phyloP scores from a whole-genome alignment of 2,888 invertebrate genomes.

The Galerucella nymphaeae region DNA sequence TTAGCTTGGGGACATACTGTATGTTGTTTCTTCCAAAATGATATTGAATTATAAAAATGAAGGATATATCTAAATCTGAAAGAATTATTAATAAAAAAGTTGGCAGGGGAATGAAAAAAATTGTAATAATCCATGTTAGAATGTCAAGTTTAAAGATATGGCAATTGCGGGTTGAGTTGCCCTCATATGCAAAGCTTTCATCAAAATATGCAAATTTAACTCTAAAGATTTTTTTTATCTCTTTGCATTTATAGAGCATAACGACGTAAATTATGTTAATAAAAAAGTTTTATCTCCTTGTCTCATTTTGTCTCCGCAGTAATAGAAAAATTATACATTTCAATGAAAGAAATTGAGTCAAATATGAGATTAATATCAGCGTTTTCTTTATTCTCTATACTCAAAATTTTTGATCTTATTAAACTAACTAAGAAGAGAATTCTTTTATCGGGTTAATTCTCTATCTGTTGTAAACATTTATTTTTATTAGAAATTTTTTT shows the following conservation, averaged over 20 bases:
- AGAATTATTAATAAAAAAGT: slow-evolving; percentile 19
- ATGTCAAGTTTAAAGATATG: slow-evolving; percentile 35
- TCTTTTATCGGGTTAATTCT: background rate
- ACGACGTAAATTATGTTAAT: slow-evolving; percentile 37
- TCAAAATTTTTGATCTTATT: background rate
- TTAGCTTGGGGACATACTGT: background rate
- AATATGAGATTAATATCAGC: slow-evolving; percentile 5
- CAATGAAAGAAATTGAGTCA: slow-evolving; percentile 19
- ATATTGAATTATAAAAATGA: background rate
- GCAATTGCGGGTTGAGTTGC: slow-evolving; percentile 33
- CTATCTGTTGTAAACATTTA: background rate
- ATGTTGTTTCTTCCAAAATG: background rate
- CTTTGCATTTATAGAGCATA: slow-evolving; percentile 33
- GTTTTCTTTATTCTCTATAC: background rate
- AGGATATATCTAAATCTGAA: background rate
- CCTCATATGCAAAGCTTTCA: slow-evolving; percentile 37
- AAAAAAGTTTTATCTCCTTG: slow-evolving; percentile 33
- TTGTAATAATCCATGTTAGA: slow-evolving; percentile 30
- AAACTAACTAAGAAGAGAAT: too few relatives aligned
- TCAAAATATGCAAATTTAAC: slow-evolving; percentile 35
- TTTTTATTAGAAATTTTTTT: slow-evolving; percentile 36
- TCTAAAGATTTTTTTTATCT: slow-evolving; percentile 35
- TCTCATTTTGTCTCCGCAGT: slow-evolving; percentile 29
- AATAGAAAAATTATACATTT: slow-evolving; percentile 21
- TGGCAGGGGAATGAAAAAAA: slow-evolving; percentile 20